These are phyloP conservation scores for Mionectes macconnelli DNA, from an alignment of 2,113 vertebrate genomes.

Conservation along the genomic window DNA sequence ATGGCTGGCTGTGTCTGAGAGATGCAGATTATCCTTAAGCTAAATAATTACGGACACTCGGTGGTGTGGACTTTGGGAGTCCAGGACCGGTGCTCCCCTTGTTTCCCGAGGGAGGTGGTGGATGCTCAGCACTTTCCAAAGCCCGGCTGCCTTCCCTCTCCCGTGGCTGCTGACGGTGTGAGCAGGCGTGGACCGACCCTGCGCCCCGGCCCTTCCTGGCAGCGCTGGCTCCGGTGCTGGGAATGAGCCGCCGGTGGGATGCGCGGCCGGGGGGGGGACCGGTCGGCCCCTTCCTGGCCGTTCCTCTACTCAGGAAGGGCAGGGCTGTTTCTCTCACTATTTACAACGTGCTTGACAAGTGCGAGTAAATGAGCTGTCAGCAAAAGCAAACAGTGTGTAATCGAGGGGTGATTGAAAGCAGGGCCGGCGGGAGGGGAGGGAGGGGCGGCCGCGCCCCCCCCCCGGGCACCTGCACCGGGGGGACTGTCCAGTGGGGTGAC, in stretches of 20 bases:
- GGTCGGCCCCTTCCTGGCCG: background rate
- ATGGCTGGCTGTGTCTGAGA: constrained; percentile 48
- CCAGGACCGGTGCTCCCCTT: background rate
- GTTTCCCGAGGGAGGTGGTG: constrained; percentile 21
- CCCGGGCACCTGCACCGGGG: background rate
- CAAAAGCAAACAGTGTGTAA: background rate
- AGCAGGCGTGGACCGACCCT: background rate
- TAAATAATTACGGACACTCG: constrained; percentile 33
- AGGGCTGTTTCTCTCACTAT: constrained; percentile 34
- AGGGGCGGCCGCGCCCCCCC: background rate
- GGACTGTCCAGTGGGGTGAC: background rate
- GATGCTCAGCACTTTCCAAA: constrained; percentile 10
- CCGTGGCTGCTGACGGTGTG: background rate
- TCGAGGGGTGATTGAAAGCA: background rate
- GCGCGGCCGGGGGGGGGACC: background rate
- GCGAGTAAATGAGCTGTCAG: constrained; percentile 60
- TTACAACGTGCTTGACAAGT: constrained; percentile 44
- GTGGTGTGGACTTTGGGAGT: constrained; percentile 31
- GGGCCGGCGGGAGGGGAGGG: background rate
- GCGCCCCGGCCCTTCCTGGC: background rate
- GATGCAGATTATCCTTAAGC: constrained; percentile 52
- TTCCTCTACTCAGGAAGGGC: constrained; percentile 23
- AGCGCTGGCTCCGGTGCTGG: constrained; percentile 11
- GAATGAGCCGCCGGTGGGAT: background rate
- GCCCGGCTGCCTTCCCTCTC: background rate